Base-by-base conservation (phyloP, 2,888 invertebrate genomes). In the Eristalinus sepulchralis region DNA sequence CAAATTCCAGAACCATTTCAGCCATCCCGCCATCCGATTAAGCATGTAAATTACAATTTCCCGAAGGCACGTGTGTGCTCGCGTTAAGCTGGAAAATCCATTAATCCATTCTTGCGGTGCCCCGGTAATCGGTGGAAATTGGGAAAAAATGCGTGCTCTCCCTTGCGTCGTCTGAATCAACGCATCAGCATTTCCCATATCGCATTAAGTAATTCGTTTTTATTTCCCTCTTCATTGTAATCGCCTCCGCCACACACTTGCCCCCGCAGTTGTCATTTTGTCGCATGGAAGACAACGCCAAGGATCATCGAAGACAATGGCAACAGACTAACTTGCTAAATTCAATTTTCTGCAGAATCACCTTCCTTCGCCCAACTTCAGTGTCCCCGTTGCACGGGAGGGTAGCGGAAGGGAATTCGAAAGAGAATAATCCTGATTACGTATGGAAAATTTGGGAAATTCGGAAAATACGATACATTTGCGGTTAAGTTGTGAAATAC, bases 131-230 rank as follows among this genome's bases (percentile, higher is more conserved):
- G 34, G 33, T 34, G 33, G 10, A 63, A 63, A 34, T 63, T 73
- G 34, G 17, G 33, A 53, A 6, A 63, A 11, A 11, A 17, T 36
- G 6, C n/a, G 4, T 1, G 5, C 27, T 27, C 22, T 31, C 20
- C 4, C 27, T 20, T 17, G 13, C 34, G 34, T 36, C 24, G 20
- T 1, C 17, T 8, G 24, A n/a, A 17, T 36, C 10, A 47, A 47
- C 47, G 47, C 24, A 39, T 55, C 17, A 22, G 22, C 20, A 34
- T 22, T 24, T 39, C 13, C 53, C 5, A 34, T 36, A 53, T 36
- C 53, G 8, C 63, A 27, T 55, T 63, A 64, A 55, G 34, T 64
- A 47, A 73, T 73, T 36, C 63, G 55, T 24, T 53, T 34, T 47
- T n/a, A 1, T 39, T 6, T 2, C 6, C n/a, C 39, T n/a, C 39